Conservation (phyloP, 2,797 vertebrate species). For the Melanotaenia parkinsoni region DNA sequence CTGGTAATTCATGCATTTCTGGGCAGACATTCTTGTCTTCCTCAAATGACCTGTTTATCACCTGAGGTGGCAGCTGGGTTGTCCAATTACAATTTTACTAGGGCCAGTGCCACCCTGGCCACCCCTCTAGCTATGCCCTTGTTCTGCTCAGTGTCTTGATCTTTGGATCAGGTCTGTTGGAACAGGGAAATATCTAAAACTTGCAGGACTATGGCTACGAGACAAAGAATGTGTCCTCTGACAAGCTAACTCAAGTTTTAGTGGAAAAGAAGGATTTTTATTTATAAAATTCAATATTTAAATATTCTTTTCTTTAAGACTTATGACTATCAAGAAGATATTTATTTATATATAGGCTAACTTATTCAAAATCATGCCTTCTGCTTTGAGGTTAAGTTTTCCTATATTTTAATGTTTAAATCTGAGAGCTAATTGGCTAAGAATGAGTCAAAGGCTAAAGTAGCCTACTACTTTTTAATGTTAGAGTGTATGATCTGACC, state of each 20-base stretch:
- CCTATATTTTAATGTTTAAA: not conserved
- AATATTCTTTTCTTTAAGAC: not conserved
- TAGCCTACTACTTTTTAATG: not conserved
- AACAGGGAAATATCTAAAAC: too few relatives aligned
- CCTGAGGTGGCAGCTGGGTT: too few relatives aligned
- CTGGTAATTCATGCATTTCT: too few relatives aligned
- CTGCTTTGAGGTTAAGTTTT: not conserved
- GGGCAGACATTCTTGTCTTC: too few relatives aligned
- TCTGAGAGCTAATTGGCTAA: not conserved
- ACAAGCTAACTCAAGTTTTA: not conserved
- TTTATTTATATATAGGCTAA: not conserved
- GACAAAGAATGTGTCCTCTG: not conserved
- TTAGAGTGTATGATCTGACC: not conserved
- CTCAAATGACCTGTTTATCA: too few relatives aligned
- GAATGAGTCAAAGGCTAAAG: not conserved
- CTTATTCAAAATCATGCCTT: not conserved
- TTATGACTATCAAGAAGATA: not conserved
- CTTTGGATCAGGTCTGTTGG: too few relatives aligned
- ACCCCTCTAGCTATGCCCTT: too few relatives aligned
- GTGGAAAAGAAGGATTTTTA: not conserved
- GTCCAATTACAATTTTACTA: too few relatives aligned
- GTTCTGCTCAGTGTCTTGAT: too few relatives aligned
- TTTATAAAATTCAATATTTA: not conserved
- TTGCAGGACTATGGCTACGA: too few relatives aligned
- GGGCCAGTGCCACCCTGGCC: too few relatives aligned